A percentile compares a stretch with the other conserved stretches of the same genome.
Conservation (phyloP, 2,888 invertebrate genomes). For the Brachylomia viminalis region DNA sequence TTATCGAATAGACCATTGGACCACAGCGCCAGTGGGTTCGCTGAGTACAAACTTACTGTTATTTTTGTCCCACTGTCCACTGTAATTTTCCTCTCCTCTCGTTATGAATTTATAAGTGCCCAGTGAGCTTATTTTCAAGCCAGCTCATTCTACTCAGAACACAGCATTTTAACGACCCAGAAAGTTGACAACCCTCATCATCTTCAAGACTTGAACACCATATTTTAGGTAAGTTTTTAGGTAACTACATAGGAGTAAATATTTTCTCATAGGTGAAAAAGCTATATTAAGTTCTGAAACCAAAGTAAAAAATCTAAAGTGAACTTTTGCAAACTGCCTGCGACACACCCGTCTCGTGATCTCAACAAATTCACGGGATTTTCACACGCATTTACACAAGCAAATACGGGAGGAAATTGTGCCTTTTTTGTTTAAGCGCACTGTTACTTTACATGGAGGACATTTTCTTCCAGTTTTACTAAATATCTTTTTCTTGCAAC, state of each 20-base stretch:
- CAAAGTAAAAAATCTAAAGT: background rate
- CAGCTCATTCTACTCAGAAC: background rate
- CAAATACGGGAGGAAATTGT: conserved; percentile 63
- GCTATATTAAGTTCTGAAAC: background rate
- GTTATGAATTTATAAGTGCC: background rate
- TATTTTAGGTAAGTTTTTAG: background rate
- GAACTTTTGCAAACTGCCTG: conserved; percentile 30
- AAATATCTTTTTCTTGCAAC: conserved; percentile 27
- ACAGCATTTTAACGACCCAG: background rate
- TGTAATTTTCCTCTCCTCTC: background rate
- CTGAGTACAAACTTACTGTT: background rate
- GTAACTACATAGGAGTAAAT: background rate
- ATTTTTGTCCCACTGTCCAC: background rate
- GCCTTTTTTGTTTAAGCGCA: conserved; percentile 53
- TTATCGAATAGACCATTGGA: background rate
- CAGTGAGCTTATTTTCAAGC: background rate
- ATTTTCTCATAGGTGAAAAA: background rate
- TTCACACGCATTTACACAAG: conserved; percentile 65
- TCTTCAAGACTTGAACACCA: background rate
- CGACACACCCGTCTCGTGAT: conserved; percentile 6
- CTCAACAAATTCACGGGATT: conserved; percentile 61
- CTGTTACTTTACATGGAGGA: conserved; percentile 42
- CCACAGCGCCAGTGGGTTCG: background rate
- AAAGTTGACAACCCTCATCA: background rate
- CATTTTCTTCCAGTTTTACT: conserved; percentile 12